A percentile compares a stretch with the other conserved stretches of the same genome.
phyloP scores from a whole-genome alignment of 2,888 invertebrate genomes.

The Carterocephalus palaemon region DNA sequence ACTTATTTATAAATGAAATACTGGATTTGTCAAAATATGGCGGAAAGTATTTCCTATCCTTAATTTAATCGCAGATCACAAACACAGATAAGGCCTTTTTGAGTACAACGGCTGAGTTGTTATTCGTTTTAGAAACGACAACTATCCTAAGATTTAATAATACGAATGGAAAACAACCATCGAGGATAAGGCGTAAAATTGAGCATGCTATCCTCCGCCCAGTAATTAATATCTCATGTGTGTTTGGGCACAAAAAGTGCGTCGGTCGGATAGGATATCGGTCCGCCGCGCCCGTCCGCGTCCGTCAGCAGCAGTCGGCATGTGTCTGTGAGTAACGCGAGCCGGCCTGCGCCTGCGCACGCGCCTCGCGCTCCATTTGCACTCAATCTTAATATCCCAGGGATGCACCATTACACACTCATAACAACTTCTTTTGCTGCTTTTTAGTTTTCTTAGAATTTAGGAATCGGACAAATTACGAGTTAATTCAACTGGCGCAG shows the following conservation, averaged over 20 bases:
- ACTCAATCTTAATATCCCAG: slow-evolving; percentile 73
- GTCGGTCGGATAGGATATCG: slow-evolving; percentile 55
- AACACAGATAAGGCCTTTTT: too few species aligned
- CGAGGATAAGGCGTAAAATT: slow-evolving; percentile 52
- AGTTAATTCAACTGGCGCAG: background rate
- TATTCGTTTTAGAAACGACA: too few species aligned
- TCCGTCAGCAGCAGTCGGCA: too few species aligned
- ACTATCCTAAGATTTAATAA: too few species aligned
- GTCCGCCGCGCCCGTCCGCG: slow-evolving; percentile 30
- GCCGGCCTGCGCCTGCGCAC: slow-evolving; percentile 49
- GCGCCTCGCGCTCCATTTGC: slow-evolving; percentile 70
- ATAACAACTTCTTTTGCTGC: slow-evolving; percentile 52
- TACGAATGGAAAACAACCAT: slow-evolving; percentile 9
- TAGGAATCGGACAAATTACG: slow-evolving; percentile 2
- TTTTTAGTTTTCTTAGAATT: slow-evolving; percentile 34
- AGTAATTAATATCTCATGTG: slow-evolving; percentile 73
- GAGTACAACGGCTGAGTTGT: too few species aligned
- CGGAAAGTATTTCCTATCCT: too few species aligned
- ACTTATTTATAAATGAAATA: too few species aligned
- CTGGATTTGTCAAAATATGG: too few species aligned
- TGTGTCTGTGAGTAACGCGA: slow-evolving; percentile 51
- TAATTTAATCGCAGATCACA: too few species aligned
- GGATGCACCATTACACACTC: slow-evolving; percentile 70
- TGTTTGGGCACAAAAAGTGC: slow-evolving; percentile 61
- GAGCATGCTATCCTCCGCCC: slow-evolving; percentile 63